A percentile compares a stretch with the other conserved stretches of the same genome.
phyloP scores from a whole-genome alignment of 1,140 invertebrate species.

The Drosophila funebris region DNA sequence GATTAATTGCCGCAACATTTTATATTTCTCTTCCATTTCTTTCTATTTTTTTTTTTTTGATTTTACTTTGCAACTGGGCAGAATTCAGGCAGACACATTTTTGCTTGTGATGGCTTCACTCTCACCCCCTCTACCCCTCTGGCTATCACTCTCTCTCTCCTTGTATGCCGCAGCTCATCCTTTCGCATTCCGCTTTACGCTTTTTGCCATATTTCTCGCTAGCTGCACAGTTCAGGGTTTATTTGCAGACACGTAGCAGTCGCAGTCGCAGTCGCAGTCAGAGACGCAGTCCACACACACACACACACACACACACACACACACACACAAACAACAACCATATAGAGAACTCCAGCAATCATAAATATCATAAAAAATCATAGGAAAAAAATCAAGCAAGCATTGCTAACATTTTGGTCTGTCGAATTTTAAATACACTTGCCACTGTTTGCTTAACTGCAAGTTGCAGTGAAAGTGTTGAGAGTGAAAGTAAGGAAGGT shows the following conservation, averaged over 20 bases:
- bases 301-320: background rate
- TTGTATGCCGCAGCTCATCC: background rate
- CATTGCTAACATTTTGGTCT: background rate
- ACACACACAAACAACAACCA: background rate
- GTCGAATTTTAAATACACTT: background rate
- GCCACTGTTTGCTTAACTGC: too few species aligned
- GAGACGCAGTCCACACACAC: slow-evolving; percentile 26
- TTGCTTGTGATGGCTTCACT: slow-evolving; percentile 68
- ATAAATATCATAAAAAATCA: slow-evolving; percentile 75
- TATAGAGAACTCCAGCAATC: slow-evolving; percentile 50
- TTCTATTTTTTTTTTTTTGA: slow-evolving; percentile 2
- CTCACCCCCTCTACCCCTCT: slow-evolving; percentile 4
- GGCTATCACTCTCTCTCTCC: background rate
- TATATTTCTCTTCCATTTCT: slow-evolving; percentile 42
- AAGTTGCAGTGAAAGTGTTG: too few species aligned
- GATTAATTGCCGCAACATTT: slow-evolving; percentile 81
- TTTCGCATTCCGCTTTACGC: slow-evolving; percentile 21
- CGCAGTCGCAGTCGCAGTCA: slow-evolving; percentile 33
- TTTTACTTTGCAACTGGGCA: slow-evolving; percentile 16
- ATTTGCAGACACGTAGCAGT: slow-evolving; percentile 73
- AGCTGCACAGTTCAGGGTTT: slow-evolving; percentile 66
- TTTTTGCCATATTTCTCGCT: slow-evolving; percentile 53
- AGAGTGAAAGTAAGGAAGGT: too few species aligned
- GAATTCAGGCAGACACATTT: slow-evolving; percentile 32
- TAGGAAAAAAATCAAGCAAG: slow-evolving; percentile 24